Conservation (phyloP, 35 echinoderm and acorn worm genomes). For the Holothuria glaberrima region DNA sequence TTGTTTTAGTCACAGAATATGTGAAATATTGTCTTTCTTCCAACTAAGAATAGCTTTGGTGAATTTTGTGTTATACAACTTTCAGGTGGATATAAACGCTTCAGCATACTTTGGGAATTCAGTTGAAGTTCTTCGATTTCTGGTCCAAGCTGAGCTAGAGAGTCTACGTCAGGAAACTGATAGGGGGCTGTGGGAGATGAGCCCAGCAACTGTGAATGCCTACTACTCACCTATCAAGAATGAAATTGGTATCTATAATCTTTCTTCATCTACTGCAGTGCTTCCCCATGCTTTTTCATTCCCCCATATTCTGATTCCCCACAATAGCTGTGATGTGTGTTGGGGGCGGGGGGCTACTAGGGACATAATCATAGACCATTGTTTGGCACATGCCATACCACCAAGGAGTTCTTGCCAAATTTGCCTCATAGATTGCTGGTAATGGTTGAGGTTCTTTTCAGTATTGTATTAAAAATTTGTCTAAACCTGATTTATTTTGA, state of each 20-base stretch:
- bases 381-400: no score
- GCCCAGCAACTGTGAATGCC: slow-evolving; percentile 82
- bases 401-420: no score
- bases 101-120: slow-evolving; percentile 85
- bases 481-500: no score
- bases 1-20: no score
- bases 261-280: background rate
- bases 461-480: no score
- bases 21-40: no score
- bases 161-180: slow-evolving; percentile 62
- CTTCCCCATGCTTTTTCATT: background rate
- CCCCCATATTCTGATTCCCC: background rate
- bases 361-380: no score
- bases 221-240: slow-evolving; percentile 90
- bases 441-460: no score
- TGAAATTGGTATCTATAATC: slow-evolving; percentile 79
- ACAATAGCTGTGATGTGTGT: no score
- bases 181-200: slow-evolving; percentile 85
- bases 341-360: no score
- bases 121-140: slow-evolving; percentile 70
- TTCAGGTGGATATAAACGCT: slow-evolving; percentile 76
- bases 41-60: no score
- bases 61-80: background rate
- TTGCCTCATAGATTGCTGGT: no score
- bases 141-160: slow-evolving; percentile 51